phyloP scores from a whole-genome alignment of 2,113 vertebrate species.

The Stigmatopora nigra region DNA sequence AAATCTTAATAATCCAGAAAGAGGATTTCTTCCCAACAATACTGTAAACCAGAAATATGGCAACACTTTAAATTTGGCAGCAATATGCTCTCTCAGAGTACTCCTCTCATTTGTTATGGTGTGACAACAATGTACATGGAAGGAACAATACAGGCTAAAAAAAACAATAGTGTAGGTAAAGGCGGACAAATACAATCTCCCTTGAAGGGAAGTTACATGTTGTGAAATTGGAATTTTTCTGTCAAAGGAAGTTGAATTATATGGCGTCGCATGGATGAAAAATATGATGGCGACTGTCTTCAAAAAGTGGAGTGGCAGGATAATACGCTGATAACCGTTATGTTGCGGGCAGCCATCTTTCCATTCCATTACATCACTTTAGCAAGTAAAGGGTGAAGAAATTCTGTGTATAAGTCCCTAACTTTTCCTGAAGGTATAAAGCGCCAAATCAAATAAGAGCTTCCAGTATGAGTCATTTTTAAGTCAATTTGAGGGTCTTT shows the following conservation, averaged over 20 bases:
- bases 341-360: not conserved
- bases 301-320: not conserved
- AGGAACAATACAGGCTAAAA: not conserved
- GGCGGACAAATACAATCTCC: not conserved
- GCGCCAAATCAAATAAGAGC: not conserved
- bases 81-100: too few relatives aligned
- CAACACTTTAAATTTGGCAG: too few relatives aligned
- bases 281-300: not conserved
- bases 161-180: not conserved
- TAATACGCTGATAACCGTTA: not conserved
- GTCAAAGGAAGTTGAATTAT: slow-evolving; percentile 11
- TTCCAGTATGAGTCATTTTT: not conserved
- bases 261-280: not conserved
- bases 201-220: not conserved
- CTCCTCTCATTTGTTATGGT: too few relatives aligned
- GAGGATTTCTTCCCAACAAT: not conserved
- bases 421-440: not conserved
- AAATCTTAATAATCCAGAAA: not conserved
- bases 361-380: not conserved
- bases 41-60: too few relatives aligned
- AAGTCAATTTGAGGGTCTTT: not conserved
- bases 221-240: slow-evolving; percentile 5
- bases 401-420: not conserved
- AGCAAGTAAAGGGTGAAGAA: not conserved
- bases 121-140: not conserved